phyloP scores from a whole-genome alignment of 1,140 invertebrate species.

The Drosophila littoralis region DNA sequence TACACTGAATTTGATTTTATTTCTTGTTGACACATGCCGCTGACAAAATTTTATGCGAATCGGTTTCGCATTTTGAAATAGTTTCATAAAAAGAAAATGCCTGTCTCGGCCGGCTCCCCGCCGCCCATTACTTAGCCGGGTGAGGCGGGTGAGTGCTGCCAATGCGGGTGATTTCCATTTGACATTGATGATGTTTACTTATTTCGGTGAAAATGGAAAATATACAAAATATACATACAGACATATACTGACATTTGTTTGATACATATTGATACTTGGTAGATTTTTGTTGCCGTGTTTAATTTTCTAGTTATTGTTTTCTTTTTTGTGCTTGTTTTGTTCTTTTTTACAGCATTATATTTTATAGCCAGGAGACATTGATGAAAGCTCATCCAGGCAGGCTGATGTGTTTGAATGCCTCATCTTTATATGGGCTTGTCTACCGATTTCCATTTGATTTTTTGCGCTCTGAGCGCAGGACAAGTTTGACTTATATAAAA shows the following conservation, averaged over 20 bases:
- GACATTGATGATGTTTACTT: conserved; percentile 83
- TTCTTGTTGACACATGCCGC: conserved; percentile 62
- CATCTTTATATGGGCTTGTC: conserved; percentile 16
- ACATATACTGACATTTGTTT: conserved; percentile 14
- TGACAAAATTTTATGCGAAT: conserved; percentile 83
- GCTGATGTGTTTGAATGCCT: conserved; percentile 9
- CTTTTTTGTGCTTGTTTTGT: conserved; percentile 27
- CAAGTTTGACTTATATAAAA: conserved; percentile 78
- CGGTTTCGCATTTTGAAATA: conserved; percentile 81
- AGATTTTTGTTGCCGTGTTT: conserved; percentile 45
- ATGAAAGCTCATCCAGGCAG: conserved; percentile 47
- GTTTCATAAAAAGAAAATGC: conserved; percentile 80
- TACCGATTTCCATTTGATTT: conserved; percentile 48
- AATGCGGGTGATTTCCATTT: conserved; percentile 76
- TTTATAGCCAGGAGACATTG: conserved; percentile 58
- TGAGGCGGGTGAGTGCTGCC: conserved; percentile 46
- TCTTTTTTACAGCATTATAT: conserved; percentile 41
- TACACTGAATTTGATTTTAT: conserved; percentile 61
- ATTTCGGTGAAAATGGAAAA: conserved; percentile 81
- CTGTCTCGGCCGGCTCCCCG: not conserved
- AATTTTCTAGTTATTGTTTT: conserved; percentile 31
- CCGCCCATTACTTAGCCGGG: conserved; percentile 6
- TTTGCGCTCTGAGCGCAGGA: conserved; percentile 36
- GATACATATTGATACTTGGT: conserved; percentile 43
- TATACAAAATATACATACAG: conserved; percentile 59